Evolutionary conservation across 2,888 invertebrate species (phyloP).

Genomic region (Drosophila neotestacea): DNA sequence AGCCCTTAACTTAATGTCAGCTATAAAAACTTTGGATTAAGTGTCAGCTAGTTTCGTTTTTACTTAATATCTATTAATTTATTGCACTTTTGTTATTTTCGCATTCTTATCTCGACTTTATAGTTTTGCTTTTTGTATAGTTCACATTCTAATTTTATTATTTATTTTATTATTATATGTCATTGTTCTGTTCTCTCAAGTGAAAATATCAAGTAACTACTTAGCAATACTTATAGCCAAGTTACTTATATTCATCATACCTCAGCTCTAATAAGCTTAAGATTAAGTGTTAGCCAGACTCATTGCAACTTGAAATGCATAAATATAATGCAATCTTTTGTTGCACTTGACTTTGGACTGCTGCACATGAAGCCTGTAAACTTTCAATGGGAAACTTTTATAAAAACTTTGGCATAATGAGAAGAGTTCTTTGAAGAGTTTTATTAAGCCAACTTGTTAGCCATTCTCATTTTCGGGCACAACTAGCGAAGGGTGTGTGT

Average conservation of each 20-base stretch:
- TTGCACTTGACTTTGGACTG: neutral
- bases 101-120: neutral
- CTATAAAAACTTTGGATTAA: neutral
- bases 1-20: too few species aligned
- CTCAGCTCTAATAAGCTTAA: slow-evolving; percentile 8
- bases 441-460: slow-evolving; percentile 24
- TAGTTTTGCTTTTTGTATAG: neutral
- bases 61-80: too few species aligned
- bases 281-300: slow-evolving; percentile 8
- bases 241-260: neutral
- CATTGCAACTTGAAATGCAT: slow-evolving; percentile 3
- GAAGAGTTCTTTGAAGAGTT: slow-evolving; percentile 20
- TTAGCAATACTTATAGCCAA: too few species aligned
- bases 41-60: neutral
- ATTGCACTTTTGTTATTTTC: neutral
- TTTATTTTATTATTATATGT: too few species aligned
- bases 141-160: neutral
- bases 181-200: neutral
- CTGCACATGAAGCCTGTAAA: slow-evolving; percentile 12
- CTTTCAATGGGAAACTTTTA: slow-evolving; percentile 30
- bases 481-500: slow-evolving; percentile 1
- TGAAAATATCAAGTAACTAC: neutral
- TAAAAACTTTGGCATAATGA: slow-evolving; percentile 30
- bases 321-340: slow-evolving; percentile 19
- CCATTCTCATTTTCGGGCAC: slow-evolving; percentile 16